These are phyloP conservation scores for Syritta pipiens DNA, from an alignment of 2,888 invertebrate species.

Conservation along the genomic window DNA sequence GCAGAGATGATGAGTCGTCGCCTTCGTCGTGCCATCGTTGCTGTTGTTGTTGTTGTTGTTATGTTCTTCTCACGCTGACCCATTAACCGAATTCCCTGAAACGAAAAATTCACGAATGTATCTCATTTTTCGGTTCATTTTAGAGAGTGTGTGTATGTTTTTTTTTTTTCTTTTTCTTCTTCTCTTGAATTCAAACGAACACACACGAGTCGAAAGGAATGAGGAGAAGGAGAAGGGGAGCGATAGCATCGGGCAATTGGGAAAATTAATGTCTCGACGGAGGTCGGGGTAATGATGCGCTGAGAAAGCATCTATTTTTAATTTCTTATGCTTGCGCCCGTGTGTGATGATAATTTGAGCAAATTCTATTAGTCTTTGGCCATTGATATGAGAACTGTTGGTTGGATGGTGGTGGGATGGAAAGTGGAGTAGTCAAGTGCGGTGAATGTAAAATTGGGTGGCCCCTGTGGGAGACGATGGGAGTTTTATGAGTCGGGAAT, in stretches of 20 bases:
- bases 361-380: conserved; percentile 29
- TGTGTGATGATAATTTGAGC: conserved; percentile 38
- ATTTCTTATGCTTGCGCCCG: conserved; percentile 18
- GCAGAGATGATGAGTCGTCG: not conserved
- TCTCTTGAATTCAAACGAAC: not conserved
- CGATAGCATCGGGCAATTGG: conserved; percentile 34
- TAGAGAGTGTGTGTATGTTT: not conserved
- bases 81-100: conserved; percentile 58
- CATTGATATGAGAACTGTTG: conserved; percentile 6
- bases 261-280: conserved; percentile 41
- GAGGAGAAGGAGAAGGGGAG: not conserved
- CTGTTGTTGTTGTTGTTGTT: conserved; percentile 10
- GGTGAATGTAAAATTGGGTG: not conserved
- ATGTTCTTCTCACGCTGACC: conserved; percentile 39
- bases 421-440: not conserved
- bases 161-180: conserved; percentile 5
- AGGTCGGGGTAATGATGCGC: conserved; percentile 34
- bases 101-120: conserved; percentile 40
- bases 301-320: conserved; percentile 47
- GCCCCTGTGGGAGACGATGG: no score
- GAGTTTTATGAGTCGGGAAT: no score
- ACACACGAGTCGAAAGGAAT: not conserved
- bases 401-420: no score
- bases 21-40: not conserved
- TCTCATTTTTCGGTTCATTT: conserved; percentile 35